Evolutionary conservation across 2,797 vertebrate species (phyloP).

Genomic region (Brachyrhaphis roseni): DNA sequence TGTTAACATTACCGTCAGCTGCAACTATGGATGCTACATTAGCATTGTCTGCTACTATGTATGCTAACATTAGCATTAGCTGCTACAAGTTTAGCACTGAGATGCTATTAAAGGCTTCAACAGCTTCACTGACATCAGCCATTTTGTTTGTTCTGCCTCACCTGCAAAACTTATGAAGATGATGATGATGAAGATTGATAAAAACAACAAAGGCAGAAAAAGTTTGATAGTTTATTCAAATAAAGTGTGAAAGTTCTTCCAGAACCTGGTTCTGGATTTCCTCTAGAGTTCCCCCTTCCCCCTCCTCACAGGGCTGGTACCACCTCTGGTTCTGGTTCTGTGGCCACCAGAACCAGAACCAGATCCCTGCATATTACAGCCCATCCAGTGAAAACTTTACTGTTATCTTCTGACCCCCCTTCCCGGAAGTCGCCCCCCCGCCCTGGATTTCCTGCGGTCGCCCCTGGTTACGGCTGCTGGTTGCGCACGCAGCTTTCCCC

Average conservation of each 20-base stretch:
- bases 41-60: no score
- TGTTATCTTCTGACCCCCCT: no score
- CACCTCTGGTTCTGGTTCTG: neutral
- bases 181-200: no score
- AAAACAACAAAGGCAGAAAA: neutral
- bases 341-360: neutral
- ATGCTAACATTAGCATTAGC: no score
- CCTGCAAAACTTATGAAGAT: no score
- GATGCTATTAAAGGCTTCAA: no score
- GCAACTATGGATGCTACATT: no score
- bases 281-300: neutral
- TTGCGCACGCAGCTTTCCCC: slow-evolving; percentile 22
- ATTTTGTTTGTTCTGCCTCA: no score
- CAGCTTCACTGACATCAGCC: no score
- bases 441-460: slow-evolving; percentile 16
- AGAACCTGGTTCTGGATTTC: neutral
- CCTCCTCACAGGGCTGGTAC: no score
- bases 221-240: neutral
- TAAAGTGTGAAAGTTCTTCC: neutral
- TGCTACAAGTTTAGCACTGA: no score
- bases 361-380: neutral
- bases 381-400: neutral
- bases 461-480: slow-evolving; percentile 44
- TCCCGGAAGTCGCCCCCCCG: neutral
- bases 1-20: no score